A percentile compares a stretch with the other conserved stretches of the same genome.
These are phyloP conservation scores for Acholoe squamosa DNA, from an alignment of 2,888 invertebrate species.

Conservation along the genomic window DNA sequence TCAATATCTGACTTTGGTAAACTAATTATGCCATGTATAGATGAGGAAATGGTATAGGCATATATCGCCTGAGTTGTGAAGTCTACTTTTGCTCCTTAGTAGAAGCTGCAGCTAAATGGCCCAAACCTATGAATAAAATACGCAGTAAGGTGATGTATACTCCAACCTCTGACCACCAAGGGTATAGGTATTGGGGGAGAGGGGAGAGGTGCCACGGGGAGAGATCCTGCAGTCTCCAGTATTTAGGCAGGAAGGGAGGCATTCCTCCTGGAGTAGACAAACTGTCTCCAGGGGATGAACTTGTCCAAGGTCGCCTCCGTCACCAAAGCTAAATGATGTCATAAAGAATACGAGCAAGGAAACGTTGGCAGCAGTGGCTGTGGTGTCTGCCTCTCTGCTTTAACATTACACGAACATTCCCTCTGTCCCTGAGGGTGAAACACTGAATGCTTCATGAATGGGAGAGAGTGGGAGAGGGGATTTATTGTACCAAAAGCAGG, in stretches of 20 bases:
- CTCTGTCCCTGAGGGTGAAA: not conserved
- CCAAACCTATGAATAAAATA: not conserved
- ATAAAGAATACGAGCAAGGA: not conserved
- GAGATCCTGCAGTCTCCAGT: not conserved
- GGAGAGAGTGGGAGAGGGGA: not conserved
- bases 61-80: too few species aligned
- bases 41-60: too few species aligned
- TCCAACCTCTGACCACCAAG: not conserved
- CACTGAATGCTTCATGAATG: constrained; percentile 9
- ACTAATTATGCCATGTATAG: too few species aligned
- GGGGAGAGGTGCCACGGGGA: not conserved
- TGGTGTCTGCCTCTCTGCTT: not conserved
- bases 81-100: not conserved
- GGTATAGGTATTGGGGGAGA: not conserved
- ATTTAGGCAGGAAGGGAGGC: not conserved
- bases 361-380: not conserved
- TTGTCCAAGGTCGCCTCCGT: constrained; percentile 4
- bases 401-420: not conserved
- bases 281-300: constrained; percentile 11
- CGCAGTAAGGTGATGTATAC: not conserved
- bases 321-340: constrained; percentile 3
- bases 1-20: too few species aligned
- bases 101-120: not conserved
- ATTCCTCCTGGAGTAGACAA: constrained; percentile 8
- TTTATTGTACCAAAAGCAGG: not conserved